A percentile compares a stretch with the other conserved stretches of the same genome.
These are phyloP conservation scores for Orthosia cruda DNA, from an alignment of 2,888 invertebrate species.

Conservation along the genomic window DNA sequence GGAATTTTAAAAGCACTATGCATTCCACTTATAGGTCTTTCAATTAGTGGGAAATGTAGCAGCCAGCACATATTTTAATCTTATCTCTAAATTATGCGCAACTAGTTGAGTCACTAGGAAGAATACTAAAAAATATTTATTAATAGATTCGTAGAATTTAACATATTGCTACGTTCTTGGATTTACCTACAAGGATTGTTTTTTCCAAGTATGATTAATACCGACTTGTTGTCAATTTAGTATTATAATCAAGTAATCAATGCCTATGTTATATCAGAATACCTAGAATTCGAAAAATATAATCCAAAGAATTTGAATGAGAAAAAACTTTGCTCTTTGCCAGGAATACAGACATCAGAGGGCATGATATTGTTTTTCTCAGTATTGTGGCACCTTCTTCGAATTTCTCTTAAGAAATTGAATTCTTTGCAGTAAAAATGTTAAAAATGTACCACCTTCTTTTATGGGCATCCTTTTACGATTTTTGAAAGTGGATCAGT, in stretches of 20 bases:
- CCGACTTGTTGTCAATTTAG: too few relatives aligned
- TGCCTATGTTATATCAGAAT: background rate
- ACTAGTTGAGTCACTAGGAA: constrained; percentile 34
- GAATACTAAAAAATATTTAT: constrained; percentile 21
- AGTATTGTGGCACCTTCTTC: background rate
- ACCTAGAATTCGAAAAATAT: background rate
- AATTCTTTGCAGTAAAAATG: background rate
- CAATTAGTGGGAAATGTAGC: constrained; percentile 48
- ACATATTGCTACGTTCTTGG: background rate
- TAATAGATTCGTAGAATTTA: constrained; percentile 36
- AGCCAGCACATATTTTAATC: constrained; percentile 38
- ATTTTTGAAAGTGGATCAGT: background rate
- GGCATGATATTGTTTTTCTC: background rate
- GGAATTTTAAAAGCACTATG: constrained; percentile 46
- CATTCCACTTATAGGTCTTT: constrained; percentile 35
- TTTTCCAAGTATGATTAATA: background rate
- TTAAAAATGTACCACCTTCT: background rate
- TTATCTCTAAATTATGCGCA: constrained; percentile 43
- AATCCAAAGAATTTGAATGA: background rate
- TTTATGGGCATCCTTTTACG: constrained; percentile 13
- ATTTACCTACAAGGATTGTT: constrained; percentile 11
- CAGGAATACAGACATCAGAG: background rate
- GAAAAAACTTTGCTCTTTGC: background rate
- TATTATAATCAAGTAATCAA: background rate
- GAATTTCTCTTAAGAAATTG: background rate